Conservation (phyloP, 1,140 invertebrate genomes). For the Drosophila navojoa region DNA sequence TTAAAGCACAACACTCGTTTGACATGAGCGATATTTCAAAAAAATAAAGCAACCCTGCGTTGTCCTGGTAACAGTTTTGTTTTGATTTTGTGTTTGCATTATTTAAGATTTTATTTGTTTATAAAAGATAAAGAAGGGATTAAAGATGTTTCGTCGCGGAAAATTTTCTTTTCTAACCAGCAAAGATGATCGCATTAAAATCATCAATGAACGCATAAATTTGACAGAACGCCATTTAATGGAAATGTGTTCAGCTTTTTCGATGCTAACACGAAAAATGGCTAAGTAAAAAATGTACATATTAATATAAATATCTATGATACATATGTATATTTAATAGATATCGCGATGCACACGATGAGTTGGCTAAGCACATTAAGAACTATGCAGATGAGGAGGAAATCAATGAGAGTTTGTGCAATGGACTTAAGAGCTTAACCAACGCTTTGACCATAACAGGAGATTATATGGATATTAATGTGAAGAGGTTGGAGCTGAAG, state of each 20-base stretch:
- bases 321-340: conserved; percentile 73
- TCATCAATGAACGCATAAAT: conserved; percentile 89
- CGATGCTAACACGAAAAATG: conserved; percentile 88
- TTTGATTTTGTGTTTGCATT: conserved; percentile 26
- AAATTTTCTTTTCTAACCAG: conserved; percentile 73
- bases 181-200: conserved; percentile 81
- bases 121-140: conserved; percentile 16
- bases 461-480: conserved; percentile 89
- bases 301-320: background rate
- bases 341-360: conserved; percentile 89
- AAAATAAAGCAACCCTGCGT: conserved; percentile 22
- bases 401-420: conserved; percentile 88
- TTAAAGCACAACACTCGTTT: background rate
- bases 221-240: conserved; percentile 88
- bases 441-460: conserved; percentile 87
- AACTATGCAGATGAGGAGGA: conserved; percentile 88
- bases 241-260: conserved; percentile 88
- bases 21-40: background rate
- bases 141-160: conserved; percentile 75
- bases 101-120: background rate
- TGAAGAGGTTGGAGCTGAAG: conserved; percentile 89
- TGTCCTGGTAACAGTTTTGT: conserved; percentile 48
- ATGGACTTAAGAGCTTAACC: conserved; percentile 87
- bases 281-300: conserved; percentile 85
- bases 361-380: conserved; percentile 87